A percentile compares a stretch with the other conserved stretches of the same genome.
Conservation (phyloP, 1,140 invertebrate species). For the Drosophila prosaltans region DNA sequence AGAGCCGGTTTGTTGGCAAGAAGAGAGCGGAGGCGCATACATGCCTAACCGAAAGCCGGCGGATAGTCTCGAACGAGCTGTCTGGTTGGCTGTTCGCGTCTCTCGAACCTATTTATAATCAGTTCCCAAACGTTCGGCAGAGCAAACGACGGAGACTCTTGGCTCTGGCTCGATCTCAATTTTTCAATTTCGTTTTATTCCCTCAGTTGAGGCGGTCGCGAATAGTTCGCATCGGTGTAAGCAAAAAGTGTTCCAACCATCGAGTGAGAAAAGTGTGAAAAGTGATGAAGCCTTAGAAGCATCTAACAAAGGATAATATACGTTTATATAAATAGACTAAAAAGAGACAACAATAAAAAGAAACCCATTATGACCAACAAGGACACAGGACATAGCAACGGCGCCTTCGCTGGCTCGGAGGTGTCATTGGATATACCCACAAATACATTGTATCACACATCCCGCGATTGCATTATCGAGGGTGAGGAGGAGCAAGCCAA, state of each 20-base stretch:
- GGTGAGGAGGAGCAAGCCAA: conserved; percentile 51
- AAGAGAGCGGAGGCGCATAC: conserved; percentile 5
- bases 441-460: conserved; percentile 71
- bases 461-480: conserved; percentile 73
- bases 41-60: conserved; percentile 61
- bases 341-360: conserved; percentile 15
- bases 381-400: conserved; percentile 61
- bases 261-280: conserved; percentile 34
- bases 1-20: conserved; percentile 43
- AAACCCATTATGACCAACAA: conserved; percentile 44
- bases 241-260: conserved; percentile 19
- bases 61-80: conserved; percentile 68
- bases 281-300: conserved; percentile 64
- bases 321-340: conserved; percentile 1
- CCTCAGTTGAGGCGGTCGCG: conserved; percentile 58
- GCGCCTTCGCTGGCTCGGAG: conserved; percentile 64
- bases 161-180: conserved; percentile 40
- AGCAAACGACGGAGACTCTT: conserved; percentile 54
- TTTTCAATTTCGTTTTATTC: conserved; percentile 58
- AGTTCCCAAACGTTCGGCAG: conserved; percentile 50
- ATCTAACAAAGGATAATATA: conserved; percentile 18
- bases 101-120: conserved; percentile 71
- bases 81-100: conserved; percentile 45
- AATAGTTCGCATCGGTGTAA: conserved; percentile 48
- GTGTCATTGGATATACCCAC: conserved; percentile 78